phyloP scores from a whole-genome alignment of 1,140 invertebrate species.

The Ostrea edulis region DNA sequence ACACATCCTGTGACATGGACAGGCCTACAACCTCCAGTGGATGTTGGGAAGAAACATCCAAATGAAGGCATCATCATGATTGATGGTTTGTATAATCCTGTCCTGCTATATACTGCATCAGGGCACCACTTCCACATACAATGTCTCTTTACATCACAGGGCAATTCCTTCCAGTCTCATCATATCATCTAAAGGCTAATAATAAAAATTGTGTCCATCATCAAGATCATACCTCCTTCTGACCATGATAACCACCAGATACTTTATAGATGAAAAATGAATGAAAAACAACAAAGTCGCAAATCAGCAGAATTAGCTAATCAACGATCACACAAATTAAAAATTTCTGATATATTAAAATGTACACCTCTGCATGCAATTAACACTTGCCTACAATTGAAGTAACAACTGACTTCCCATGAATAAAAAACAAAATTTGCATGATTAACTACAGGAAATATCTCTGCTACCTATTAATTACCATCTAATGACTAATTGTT shows the following conservation, averaged over 20 bases:
- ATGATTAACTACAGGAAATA: slow-evolving; percentile 23
- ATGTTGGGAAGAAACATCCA: not conserved
- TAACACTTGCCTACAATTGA: too few relatives aligned
- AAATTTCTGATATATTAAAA: too few relatives aligned
- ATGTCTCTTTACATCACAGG: not conserved
- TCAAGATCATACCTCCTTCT: too few relatives aligned
- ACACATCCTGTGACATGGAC: not conserved
- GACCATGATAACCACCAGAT: too few relatives aligned
- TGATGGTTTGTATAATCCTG: not conserved
- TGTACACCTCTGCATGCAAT: too few relatives aligned
- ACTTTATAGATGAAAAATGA: too few relatives aligned
- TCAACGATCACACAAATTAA: too few relatives aligned
- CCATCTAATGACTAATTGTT: not conserved
- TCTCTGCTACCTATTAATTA: not conserved
- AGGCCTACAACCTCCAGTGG: not conserved
- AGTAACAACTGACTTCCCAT: too few relatives aligned
- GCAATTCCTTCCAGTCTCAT: not conserved
- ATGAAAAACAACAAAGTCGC: too few relatives aligned
- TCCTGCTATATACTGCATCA: not conserved
- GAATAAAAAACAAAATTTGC: not conserved
- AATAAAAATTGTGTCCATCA: not conserved
- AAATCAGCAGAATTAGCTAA: too few relatives aligned
- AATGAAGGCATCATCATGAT: not conserved
- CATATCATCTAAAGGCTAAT: not conserved
- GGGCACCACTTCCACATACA: not conserved